Percentiles rank a stretch among this genome's conserved stretches.
These are phyloP conservation scores for Cardinalis cardinalis DNA, from an alignment of 2,113 vertebrate genomes.

Conservation along the genomic window DNA sequence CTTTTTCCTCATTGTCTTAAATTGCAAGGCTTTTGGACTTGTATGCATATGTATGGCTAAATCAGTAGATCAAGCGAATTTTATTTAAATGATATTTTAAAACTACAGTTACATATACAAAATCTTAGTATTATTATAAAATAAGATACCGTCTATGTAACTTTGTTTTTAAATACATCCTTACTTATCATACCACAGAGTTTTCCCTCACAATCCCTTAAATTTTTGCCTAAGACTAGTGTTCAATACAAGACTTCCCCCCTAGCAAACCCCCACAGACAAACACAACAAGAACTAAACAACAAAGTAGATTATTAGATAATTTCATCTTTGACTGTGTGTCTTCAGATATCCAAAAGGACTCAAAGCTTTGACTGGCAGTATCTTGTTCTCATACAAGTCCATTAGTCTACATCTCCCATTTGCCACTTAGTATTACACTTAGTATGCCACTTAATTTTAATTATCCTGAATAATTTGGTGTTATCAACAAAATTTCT, in stretches of 20 bases:
- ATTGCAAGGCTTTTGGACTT: background rate
- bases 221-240: background rate
- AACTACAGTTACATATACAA: background rate
- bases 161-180: background rate
- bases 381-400: background rate
- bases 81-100: background rate
- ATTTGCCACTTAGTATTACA: background rate
- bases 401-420: background rate
- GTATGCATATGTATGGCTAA: background rate
- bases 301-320: background rate
- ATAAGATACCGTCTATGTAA: background rate
- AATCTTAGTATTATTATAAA: background rate
- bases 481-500: background rate
- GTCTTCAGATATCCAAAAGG: background rate
- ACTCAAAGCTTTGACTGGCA: background rate
- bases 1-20: background rate
- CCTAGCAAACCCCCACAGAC: fast-evolving
- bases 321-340: background rate
- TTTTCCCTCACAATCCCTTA: background rate
- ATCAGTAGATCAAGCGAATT: background rate
- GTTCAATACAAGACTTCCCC: background rate
- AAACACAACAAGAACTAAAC: background rate
- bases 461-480: background rate
- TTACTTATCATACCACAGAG: background rate
- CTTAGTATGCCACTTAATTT: background rate